These are phyloP conservation scores for Zoanthus gigantus DNA, from an alignment of 92 coral and sea anemone species.

Conservation along the genomic window DNA sequence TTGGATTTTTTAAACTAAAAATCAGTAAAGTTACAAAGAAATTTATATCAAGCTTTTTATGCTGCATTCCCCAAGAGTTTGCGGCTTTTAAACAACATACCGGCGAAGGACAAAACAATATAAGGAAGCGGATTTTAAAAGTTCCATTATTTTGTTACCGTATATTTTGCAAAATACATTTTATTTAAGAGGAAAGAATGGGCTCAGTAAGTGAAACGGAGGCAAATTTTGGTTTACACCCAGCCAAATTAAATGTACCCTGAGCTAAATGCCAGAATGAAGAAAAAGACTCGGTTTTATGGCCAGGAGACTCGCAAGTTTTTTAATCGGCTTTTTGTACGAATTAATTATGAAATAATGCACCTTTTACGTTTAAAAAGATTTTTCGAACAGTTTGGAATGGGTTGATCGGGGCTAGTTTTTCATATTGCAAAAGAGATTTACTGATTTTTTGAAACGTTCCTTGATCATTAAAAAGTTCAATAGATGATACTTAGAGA, in stretches of 20 bases:
- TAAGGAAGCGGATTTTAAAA: background rate
- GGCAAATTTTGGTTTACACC: background rate
- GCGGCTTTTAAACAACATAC: constrained; percentile 9
- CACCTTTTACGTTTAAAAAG: no score
- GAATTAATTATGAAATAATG: background rate
- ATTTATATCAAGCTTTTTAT: background rate
- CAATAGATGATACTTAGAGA: background rate
- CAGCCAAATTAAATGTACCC: no score
- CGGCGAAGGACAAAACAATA: constrained; percentile 6
- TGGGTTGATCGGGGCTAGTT: no score
- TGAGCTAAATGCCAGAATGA: no score
- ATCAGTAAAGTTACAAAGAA: background rate
- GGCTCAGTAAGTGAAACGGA: background rate
- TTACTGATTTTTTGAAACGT: no score
- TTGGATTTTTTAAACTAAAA: constrained; percentile 8
- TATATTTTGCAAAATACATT: constrained; percentile 1
- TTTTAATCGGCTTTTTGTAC: background rate
- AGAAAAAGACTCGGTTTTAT: no score
- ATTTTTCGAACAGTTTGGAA: no score
- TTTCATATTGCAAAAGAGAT: no score
- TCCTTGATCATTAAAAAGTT: background rate
- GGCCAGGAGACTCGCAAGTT: no score
- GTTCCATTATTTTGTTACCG: constrained; percentile 27
- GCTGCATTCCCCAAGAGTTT: background rate
- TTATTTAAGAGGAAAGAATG: background rate